Evolutionary conservation across 2,888 invertebrate genomes (phyloP), one percentile per base, ranked within the genome.

Genomic region (Sceliomorpha sp.): DNA sequence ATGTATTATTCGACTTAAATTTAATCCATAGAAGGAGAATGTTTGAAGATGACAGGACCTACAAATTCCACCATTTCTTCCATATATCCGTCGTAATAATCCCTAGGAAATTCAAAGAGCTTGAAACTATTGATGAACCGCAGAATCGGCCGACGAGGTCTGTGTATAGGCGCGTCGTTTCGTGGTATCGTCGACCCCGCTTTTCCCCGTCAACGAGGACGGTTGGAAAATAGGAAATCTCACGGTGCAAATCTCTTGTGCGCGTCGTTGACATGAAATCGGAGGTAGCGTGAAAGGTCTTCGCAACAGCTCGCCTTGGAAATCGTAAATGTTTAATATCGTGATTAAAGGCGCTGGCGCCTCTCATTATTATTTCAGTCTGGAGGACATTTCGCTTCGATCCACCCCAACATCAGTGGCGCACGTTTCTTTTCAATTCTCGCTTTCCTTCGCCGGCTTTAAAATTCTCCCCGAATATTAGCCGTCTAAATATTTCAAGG

Each of bases 291-390:
- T 70, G 64, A 70, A 70, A 70, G 59, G 66, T 63, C 55, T 31
- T 58, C 55, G 55, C 59, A 55, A 63, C 48, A 53, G 39, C 58
- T 68, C 44, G 55, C 42, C 76, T 72, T 66, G 80, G 81, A 81
- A 83, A 86, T 87, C 84, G 83, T 87, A 85, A 86, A 87, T 87
- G 84, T 88, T 87, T 88, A 88, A 88, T 87, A 87, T 87, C 87
- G 85, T 86, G 87, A 88, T 88, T 88, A 88, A 87, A 87, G 87
- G 83, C 84, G 77, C 84, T 81, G 84, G 84, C 85, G 83, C 81
- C 83, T 86, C 85, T 72, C 62, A 85, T 87, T 86, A 86, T 87
- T 87, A 87, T 87, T 87, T 87, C 86, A 87, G 86, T 85, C 86
- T 83, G 76, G 80, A 85, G 83, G 82, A 84, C 81, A 85, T 86